Conservation (phyloP, 2,113 vertebrate genomes). For the Oxygymnocypris stewartii region DNA sequence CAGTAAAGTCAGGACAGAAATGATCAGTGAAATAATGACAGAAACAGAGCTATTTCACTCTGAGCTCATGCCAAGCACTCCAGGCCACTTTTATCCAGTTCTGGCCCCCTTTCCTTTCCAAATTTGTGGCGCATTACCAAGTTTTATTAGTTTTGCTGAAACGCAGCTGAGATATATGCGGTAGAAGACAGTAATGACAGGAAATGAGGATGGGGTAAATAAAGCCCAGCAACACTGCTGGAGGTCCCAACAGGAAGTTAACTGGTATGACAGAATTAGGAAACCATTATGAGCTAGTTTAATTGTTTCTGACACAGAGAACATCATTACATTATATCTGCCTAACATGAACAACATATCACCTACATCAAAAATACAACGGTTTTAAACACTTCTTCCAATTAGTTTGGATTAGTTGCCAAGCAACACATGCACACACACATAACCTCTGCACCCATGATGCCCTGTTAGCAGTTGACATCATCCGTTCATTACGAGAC, state of each 20-base stretch:
- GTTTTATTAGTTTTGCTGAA: conserved; percentile 73
- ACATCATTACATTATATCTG: conserved; percentile 52
- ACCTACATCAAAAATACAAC: conserved; percentile 71
- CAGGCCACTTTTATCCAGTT: conserved; percentile 46
- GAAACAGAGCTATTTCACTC: background rate
- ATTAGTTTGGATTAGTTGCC: conserved; percentile 63
- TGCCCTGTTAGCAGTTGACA: conserved; percentile 31
- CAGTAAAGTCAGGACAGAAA: conserved; percentile 10
- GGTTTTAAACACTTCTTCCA: conserved; percentile 73
- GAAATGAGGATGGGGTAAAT: conserved; percentile 74
- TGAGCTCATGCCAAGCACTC: conserved; percentile 51
- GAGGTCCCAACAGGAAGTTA: conserved; percentile 74
- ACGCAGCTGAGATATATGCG: conserved; percentile 66
- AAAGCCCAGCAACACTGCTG: conserved; percentile 66
- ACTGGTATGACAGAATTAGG: conserved; percentile 62
- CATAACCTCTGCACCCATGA: conserved; percentile 66
- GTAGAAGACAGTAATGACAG: conserved; percentile 69
- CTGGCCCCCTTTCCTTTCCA: conserved; percentile 47
- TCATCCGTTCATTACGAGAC: background rate
- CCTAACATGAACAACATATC: conserved; percentile 66
- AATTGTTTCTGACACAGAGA: conserved; percentile 61
- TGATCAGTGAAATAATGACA: conserved; percentile 22
- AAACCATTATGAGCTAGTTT: conserved; percentile 75
- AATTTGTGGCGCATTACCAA: conserved; percentile 65
- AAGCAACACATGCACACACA: background rate